Conservation (phyloP, 2,888 invertebrate species). For the Oligia strigilis region DNA sequence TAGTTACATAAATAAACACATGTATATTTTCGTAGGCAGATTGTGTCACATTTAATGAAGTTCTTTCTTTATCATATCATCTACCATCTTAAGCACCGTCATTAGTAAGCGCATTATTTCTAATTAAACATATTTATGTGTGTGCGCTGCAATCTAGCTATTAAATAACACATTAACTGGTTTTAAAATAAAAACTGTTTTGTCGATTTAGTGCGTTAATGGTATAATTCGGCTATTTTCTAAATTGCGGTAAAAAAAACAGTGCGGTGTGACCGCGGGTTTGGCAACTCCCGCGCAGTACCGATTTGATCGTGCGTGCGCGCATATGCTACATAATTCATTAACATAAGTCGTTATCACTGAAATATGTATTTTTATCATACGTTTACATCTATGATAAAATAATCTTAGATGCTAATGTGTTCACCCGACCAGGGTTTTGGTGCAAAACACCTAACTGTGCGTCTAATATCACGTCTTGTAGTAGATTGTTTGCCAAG, state of each 20-base stretch:
- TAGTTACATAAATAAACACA: neutral
- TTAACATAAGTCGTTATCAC: conserved; percentile 75
- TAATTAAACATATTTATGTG: neutral
- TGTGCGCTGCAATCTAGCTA: neutral
- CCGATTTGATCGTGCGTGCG: conserved; percentile 60
- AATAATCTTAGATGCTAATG: conserved; percentile 26
- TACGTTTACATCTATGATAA: neutral
- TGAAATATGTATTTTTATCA: conserved; percentile 58
- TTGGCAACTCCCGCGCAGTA: conserved; percentile 46
- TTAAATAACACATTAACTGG: conserved; percentile 3
- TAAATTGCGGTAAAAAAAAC: conserved; percentile 34
- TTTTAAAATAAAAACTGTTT: conserved; percentile 6
- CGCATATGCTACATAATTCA: conserved; percentile 78
- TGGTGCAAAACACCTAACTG: conserved; percentile 18
- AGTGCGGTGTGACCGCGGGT: conserved; percentile 48
- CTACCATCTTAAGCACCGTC: neutral
- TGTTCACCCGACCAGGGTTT: conserved; percentile 7
- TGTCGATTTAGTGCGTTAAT: conserved; percentile 13
- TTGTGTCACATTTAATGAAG: conserved; percentile 5
- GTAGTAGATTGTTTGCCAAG: no score
- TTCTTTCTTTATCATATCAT: neutral
- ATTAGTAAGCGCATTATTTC: conserved; percentile 7
- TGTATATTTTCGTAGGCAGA: neutral
- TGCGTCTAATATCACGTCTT: neutral
- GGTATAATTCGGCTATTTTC: conserved; percentile 21